Evolutionary conservation across 2,797 vertebrate species (phyloP).

Genomic region (Dipus sagitta): DNA sequence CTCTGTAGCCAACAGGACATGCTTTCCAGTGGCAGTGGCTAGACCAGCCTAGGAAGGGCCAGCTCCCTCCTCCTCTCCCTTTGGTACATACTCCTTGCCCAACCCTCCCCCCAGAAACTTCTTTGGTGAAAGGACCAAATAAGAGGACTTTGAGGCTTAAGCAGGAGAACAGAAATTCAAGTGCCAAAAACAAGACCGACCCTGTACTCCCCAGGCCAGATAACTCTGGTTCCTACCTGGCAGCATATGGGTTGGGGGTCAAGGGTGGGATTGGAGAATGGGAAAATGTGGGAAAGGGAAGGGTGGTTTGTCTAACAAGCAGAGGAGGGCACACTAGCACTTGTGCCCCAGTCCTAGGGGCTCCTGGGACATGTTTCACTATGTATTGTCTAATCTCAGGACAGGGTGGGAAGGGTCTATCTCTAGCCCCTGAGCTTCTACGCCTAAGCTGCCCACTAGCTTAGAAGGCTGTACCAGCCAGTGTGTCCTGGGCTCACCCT

Average conservation of each 20-base stretch:
- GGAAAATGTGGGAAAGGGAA: too few relatives aligned
- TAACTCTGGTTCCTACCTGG: too few relatives aligned
- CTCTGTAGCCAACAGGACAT: background rate
- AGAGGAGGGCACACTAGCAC: background rate
- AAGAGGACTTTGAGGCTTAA: background rate
- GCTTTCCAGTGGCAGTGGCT: background rate
- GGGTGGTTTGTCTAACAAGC: background rate
- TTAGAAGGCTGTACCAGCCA: background rate
- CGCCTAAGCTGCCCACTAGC: too few relatives aligned
- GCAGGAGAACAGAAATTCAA: background rate
- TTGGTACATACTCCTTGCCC: background rate
- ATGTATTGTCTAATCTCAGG: background rate
- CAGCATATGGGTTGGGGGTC: too few relatives aligned
- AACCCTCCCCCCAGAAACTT: background rate
- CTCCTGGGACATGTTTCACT: rapidly evolving
- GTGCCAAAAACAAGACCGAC: background rate
- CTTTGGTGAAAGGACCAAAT: background rate
- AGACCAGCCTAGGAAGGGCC: background rate
- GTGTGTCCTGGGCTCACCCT: background rate
- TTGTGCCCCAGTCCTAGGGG: background rate
- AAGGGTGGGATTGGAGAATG: too few relatives aligned
- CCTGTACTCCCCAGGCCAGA: background rate
- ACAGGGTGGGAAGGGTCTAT: too few relatives aligned
- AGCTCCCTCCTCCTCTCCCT: background rate
- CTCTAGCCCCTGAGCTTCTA: background rate